These are phyloP conservation scores for Drosophila paramelanica DNA, from an alignment of 2,888 invertebrate genomes.

Conservation along the genomic window DNA sequence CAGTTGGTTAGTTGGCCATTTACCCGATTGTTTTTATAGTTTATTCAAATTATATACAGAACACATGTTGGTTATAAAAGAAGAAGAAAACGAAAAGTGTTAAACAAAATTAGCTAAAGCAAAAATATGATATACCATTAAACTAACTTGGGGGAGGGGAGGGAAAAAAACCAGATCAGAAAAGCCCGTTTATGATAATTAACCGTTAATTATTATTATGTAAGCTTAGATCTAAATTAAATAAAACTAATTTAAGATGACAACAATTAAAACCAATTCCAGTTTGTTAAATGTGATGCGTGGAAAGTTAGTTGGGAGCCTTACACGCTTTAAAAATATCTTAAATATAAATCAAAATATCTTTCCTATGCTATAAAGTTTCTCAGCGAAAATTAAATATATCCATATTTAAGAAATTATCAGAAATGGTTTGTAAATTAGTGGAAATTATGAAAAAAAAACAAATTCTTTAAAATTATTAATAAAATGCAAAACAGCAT, in stretches of 20 bases:
- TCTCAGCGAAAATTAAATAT: too few species aligned
- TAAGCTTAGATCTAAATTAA: slow-evolving; percentile 6
- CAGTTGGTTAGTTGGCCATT: slow-evolving; percentile 66
- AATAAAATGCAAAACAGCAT: too few species aligned
- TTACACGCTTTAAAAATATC: background rate
- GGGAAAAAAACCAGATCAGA: slow-evolving; percentile 33
- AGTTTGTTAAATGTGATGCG: background rate
- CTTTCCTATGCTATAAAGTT: too few species aligned
- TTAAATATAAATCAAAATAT: too few species aligned
- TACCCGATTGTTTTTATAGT: slow-evolving; percentile 57
- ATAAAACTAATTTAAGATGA: background rate
- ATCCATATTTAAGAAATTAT: too few species aligned
- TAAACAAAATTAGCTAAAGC: slow-evolving; percentile 52
- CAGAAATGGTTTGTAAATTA: too few species aligned
- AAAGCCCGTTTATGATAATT: background rate
- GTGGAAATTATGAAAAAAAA: too few species aligned
- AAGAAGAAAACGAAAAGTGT: slow-evolving; percentile 67
- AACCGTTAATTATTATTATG: slow-evolving; percentile 14
- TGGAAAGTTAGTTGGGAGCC: background rate
- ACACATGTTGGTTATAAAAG: slow-evolving; percentile 59
- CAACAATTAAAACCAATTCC: slow-evolving; percentile 12
- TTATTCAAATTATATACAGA: slow-evolving; percentile 52
- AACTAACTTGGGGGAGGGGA: slow-evolving; percentile 19
- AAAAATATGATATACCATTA: slow-evolving; percentile 35
- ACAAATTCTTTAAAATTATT: too few species aligned